Conservation (phyloP, 2,113 vertebrate genomes). For the Cichladusa arquata region DNA sequence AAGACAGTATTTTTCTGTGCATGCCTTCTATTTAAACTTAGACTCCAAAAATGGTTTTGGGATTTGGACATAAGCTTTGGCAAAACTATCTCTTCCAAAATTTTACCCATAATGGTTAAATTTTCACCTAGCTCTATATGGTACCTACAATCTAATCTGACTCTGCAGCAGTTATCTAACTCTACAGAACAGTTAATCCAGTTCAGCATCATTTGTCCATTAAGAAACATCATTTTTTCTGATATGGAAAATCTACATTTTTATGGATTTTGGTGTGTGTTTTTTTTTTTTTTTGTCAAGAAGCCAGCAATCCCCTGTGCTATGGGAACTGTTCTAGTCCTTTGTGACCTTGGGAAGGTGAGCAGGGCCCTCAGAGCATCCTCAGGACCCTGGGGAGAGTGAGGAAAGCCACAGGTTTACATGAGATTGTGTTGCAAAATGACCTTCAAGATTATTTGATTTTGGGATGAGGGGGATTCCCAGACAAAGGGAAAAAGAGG, state of each 20-base stretch:
- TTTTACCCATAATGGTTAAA: not conserved
- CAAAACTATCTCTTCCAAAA: not conserved
- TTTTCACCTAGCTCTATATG: not conserved
- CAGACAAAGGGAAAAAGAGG: not conserved
- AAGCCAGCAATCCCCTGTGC: not conserved
- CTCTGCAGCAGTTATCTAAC: not conserved
- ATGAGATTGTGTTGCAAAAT: not conserved
- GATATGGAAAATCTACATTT: not conserved
- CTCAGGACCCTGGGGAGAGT: not conserved
- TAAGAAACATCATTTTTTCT: not conserved
- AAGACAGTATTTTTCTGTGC: not conserved
- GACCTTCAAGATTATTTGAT: not conserved
- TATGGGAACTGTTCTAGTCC: not conserved
- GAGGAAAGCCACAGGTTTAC: not conserved
- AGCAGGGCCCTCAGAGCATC: not conserved
- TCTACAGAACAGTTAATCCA: not conserved
- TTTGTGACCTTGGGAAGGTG: not conserved
- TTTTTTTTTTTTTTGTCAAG: too few species aligned
- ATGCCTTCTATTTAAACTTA: not conserved
- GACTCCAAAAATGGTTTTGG: not conserved
- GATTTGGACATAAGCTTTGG: not conserved
- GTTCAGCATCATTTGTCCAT: not conserved
- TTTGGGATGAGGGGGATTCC: not conserved
- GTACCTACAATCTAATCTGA: not conserved
- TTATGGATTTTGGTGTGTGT: not conserved